Evolutionary conservation across 2,888 invertebrate genomes (phyloP).

Genomic region (Mimumesa dahlbomi): DNA sequence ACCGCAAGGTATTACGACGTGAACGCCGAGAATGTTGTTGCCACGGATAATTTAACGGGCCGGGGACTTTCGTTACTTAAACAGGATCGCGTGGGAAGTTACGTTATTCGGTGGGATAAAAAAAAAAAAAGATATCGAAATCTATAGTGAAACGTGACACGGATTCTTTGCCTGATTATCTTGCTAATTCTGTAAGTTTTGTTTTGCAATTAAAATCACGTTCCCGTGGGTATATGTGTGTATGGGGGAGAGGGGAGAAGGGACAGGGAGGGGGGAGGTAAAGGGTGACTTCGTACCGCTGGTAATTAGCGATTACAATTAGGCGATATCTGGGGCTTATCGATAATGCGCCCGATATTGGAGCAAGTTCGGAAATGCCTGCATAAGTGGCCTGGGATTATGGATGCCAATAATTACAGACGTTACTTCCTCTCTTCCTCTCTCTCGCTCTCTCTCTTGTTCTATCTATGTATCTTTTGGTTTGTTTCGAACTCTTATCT

Average conservation of each 20-base stretch:
- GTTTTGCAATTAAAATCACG: conserved; percentile 14
- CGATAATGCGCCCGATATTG: neutral
- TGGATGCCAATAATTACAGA: conserved; percentile 27
- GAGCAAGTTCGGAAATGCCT: conserved; percentile 13
- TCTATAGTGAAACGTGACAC: no score
- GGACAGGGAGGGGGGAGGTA: no score
- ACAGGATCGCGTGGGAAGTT: neutral
- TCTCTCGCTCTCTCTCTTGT: no score
- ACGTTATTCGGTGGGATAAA: conserved; percentile 11
- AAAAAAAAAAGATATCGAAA: no score
- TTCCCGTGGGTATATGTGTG: no score
- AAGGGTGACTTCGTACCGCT: neutral
- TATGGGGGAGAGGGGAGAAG: no score
- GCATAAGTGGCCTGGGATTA: conserved; percentile 20
- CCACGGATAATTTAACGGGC: conserved; percentile 26
- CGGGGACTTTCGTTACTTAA: neutral
- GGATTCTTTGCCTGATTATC: no score
- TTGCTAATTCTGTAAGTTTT: no score
- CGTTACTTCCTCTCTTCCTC: no score
- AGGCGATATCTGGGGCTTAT: conserved; percentile 16
- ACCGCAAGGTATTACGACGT: conserved; percentile 18
- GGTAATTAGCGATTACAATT: conserved; percentile 19
- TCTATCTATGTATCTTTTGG: no score
- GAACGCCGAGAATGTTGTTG: conserved; percentile 27
- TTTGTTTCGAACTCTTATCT: no score